A percentile compares a stretch with the other conserved stretches of the same genome.
Evolutionary conservation across 2,113 vertebrate species (phyloP).

Genomic region (Chaetorhynchus papuensis): DNA sequence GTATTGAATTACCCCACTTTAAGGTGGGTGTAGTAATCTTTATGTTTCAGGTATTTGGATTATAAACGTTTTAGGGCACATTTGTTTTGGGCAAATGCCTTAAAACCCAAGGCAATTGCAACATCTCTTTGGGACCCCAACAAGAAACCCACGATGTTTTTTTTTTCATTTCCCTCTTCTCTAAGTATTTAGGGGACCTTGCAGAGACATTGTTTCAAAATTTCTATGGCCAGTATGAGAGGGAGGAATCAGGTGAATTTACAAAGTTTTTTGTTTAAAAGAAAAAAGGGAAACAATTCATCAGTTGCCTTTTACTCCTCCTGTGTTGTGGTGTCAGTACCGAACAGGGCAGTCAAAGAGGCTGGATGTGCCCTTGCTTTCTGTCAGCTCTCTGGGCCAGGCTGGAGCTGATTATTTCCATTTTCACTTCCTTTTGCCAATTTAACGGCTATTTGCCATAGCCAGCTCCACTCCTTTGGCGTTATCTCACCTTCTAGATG

Average conservation of each 20-base stretch:
- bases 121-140: not conserved
- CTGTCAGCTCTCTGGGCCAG: not conserved
- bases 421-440: conserved; percentile 69
- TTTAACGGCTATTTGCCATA: conserved; percentile 54
- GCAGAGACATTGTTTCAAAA: not conserved
- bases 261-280: not conserved
- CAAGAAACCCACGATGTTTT: not conserved
- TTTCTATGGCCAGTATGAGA: not conserved
- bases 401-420: conserved; percentile 33
- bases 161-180: not conserved
- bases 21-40: not conserved
- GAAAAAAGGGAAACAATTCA: not conserved
- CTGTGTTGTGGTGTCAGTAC: not conserved
- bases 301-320: not conserved
- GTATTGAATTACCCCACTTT: not conserved
- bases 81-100: not conserved
- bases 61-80: not conserved
- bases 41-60: not conserved
- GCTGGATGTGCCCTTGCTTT: not conserved
- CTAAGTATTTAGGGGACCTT: not conserved
- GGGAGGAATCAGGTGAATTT: not conserved
- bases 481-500: conserved; percentile 45
- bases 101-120: not conserved
- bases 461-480: conserved; percentile 26
- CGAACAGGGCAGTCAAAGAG: not conserved